A percentile compares a stretch with the other conserved stretches of the same genome.
Conservation (phyloP, 2,888 invertebrate genomes). For the Sphaeridia pumilis region DNA sequence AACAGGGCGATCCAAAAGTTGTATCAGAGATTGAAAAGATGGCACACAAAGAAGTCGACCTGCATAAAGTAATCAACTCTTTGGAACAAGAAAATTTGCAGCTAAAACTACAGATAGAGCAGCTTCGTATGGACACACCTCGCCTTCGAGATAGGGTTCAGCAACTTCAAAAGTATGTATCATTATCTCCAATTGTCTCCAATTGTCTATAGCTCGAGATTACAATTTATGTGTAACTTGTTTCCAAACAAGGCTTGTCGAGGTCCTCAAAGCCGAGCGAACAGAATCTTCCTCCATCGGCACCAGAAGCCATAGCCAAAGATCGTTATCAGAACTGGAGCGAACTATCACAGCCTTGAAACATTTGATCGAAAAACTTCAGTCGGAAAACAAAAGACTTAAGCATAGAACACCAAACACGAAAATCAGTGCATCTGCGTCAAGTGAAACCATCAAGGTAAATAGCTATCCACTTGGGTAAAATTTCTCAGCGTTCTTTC, state of each 20-base stretch:
- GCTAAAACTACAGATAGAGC: slow-evolving; percentile 55
- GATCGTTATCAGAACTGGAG: slow-evolving; percentile 49
- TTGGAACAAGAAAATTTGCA: slow-evolving; percentile 61
- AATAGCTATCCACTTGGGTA: neutral
- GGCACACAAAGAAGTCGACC: slow-evolving; percentile 47
- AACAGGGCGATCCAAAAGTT: slow-evolving; percentile 46
- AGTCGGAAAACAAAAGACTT: slow-evolving; percentile 53
- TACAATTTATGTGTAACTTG: too few relatives aligned
- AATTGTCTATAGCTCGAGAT: too few relatives aligned
- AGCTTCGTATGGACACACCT: slow-evolving; percentile 47
- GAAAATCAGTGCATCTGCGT: neutral
- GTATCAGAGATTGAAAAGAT: slow-evolving; percentile 47
- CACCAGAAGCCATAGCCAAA: slow-evolving; percentile 39
- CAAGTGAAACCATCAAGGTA: slow-evolving; percentile 29
- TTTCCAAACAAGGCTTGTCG: too few relatives aligned
- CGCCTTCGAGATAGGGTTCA: slow-evolving; percentile 51
- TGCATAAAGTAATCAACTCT: slow-evolving; percentile 52
- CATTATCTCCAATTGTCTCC: too few relatives aligned
- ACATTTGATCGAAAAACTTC: slow-evolving; percentile 57
- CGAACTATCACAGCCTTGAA: slow-evolving; percentile 53
- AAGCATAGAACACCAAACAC: slow-evolving; percentile 17
- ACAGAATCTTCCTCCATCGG: neutral
- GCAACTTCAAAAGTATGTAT: slow-evolving; percentile 51
- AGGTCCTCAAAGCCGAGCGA: slow-evolving; percentile 29
- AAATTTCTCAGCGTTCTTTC: too few relatives aligned